Evolutionary conservation across 30 jellyfish, hydroid and myxozoan genomes (phyloP).

Genomic region (Catostylus mosaicus): DNA sequence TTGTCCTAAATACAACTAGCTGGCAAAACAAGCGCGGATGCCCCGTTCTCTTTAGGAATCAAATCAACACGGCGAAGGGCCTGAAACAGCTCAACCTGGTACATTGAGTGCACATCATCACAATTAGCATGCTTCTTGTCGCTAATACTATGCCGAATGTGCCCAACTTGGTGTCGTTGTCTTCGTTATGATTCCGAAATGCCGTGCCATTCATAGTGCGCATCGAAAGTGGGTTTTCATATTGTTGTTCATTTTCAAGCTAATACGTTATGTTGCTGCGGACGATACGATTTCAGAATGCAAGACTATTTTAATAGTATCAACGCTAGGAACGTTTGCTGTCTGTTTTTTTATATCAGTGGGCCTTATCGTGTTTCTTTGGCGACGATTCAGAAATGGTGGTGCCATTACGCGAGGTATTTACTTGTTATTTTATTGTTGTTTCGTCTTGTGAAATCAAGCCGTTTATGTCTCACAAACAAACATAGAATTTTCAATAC

Average conservation of each 20-base stretch:
- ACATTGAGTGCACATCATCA: background rate
- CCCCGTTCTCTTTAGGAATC: background rate
- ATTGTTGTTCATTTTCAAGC: background rate
- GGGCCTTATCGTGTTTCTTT: constrained; percentile 16
- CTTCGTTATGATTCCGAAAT: constrained; percentile 45
- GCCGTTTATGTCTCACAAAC: background rate
- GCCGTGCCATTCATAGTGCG: constrained; percentile 6
- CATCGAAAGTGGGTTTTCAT: background rate
- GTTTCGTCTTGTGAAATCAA: background rate
- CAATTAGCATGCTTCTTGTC: constrained; percentile 20
- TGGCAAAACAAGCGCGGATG: constrained; percentile 45
- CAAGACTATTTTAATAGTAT: constrained; percentile 39
- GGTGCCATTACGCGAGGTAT: constrained; percentile 6
- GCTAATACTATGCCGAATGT: constrained; percentile 24
- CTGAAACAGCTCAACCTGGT: background rate
- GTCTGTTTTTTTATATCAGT: constrained; percentile 31
- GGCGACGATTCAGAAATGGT: constrained; percentile 19
- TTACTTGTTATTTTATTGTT: background rate
- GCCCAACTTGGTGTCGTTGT: background rate
- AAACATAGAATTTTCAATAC: no score
- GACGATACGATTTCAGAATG: constrained; percentile 27
- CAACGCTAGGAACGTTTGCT: constrained; percentile 60
- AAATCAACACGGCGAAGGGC: background rate
- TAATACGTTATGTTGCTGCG: constrained; percentile 8
- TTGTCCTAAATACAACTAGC: constrained; percentile 58